These are phyloP conservation scores for Abscondita cerata DNA, from an alignment of 2,888 invertebrate genomes.

Conservation along the genomic window DNA sequence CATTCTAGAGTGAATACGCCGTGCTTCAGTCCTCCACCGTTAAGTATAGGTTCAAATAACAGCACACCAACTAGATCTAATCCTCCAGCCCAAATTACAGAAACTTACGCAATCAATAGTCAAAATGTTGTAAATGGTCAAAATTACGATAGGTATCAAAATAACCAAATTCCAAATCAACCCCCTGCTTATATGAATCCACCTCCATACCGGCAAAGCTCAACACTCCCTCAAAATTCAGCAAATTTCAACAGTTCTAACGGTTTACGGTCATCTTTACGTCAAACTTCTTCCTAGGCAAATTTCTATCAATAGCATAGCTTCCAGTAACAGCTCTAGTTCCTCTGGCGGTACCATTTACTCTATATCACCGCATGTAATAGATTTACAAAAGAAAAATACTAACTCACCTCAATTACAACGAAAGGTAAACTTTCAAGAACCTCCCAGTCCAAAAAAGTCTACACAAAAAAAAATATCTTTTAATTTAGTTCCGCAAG, in stretches of 20 bases:
- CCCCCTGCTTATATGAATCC: conserved; percentile 57
- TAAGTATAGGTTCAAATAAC: conserved; percentile 52
- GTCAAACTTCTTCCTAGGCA: conserved; percentile 61
- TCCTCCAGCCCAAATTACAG: conserved; percentile 43
- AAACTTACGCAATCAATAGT: conserved; percentile 29
- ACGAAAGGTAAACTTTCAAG: conserved; percentile 69
- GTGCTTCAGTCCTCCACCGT: conserved; percentile 54
- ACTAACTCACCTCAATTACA: conserved; percentile 63
- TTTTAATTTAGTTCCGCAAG: conserved; percentile 65
- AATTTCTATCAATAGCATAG: conserved; percentile 64
- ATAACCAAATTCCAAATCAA: conserved; percentile 44
- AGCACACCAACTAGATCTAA: conserved; percentile 54
- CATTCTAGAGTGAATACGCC: conserved; percentile 56
- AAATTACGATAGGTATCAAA: conserved; percentile 48
- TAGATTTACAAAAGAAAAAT: conserved; percentile 65
- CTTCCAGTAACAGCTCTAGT: conserved; percentile 61
- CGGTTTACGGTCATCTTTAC: conserved; percentile 52
- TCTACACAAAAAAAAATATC: conserved; percentile 69
- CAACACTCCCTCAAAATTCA: conserved; percentile 49
- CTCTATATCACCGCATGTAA: conserved; percentile 59
- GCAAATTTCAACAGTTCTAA: conserved; percentile 47
- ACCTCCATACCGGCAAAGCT: conserved; percentile 53
- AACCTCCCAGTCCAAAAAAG: conserved; percentile 64
- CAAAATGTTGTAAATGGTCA: conserved; percentile 35
- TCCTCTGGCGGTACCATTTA: conserved; percentile 52